Conservation (phyloP, 1,140 invertebrate genomes). For the Penaeus japonicus region DNA sequence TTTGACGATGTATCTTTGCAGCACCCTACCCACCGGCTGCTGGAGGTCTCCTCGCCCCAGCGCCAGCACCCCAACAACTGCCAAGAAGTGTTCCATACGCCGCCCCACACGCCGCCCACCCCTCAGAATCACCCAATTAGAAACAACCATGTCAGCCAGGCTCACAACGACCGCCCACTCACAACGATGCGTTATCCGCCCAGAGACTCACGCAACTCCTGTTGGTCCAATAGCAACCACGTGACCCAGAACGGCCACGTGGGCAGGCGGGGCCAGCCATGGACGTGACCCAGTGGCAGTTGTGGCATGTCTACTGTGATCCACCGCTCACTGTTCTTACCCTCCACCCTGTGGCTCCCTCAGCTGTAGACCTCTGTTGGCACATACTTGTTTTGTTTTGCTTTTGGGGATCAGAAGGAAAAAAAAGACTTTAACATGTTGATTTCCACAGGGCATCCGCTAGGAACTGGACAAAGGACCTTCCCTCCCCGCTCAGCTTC, state of each 20-base stretch:
- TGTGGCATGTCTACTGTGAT: neutral
- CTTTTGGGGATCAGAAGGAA: neutral
- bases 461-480: constrained; percentile 22
- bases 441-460: constrained; percentile 51
- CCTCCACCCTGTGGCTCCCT: constrained; percentile 33
- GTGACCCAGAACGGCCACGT: constrained; percentile 47
- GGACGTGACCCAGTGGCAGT: constrained; percentile 45
- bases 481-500: too few relatives aligned
- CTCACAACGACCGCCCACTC: constrained; percentile 52
- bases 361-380: constrained; percentile 6
- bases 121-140: constrained; percentile 53
- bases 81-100: constrained; percentile 52
- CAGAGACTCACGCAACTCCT: constrained; percentile 34
- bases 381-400: neutral
- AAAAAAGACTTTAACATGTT: constrained; percentile 7
- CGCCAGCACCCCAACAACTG: constrained; percentile 42
- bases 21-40: constrained; percentile 50
- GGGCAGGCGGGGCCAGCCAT: constrained; percentile 44
- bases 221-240: constrained; percentile 39
- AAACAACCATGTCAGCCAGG: constrained; percentile 48
- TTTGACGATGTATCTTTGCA: constrained; percentile 37
- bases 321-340: neutral
- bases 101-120: constrained; percentile 52
- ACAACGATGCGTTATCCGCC: constrained; percentile 54
- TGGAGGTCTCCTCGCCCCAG: constrained; percentile 50